Conservation (phyloP, 2,797 vertebrate species). For the Selene dorsalis region DNA sequence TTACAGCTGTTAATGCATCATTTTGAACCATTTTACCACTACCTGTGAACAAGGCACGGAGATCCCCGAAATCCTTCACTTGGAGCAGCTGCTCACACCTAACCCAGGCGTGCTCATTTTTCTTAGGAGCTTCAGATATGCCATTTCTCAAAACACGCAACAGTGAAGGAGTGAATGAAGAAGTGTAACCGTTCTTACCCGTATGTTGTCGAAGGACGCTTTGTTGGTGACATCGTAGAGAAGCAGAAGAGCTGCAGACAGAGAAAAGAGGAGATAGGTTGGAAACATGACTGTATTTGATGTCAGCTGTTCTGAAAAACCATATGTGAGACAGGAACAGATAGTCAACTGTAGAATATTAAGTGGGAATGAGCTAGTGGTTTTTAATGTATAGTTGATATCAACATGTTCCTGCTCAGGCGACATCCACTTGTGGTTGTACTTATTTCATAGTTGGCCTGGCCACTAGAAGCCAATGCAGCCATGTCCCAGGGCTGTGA, state of each 20-base stretch:
- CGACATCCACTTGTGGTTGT: no score
- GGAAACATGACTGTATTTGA: background rate
- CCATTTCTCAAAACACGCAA: background rate
- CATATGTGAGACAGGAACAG: no score
- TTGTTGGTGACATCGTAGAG: constrained; percentile 95
- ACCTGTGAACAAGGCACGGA: background rate
- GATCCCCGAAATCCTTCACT: background rate
- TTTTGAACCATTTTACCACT: background rate
- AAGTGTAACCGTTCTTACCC: constrained; percentile 77
- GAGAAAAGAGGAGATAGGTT: constrained; percentile 9
- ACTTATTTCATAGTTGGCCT: no score
- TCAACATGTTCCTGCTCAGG: no score
- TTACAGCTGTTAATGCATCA: background rate
- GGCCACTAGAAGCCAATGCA: no score
- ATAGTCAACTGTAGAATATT: no score
- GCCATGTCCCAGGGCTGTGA: no score
- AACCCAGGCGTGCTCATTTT: no score
- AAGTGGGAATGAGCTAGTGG: no score
- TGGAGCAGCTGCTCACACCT: background rate
- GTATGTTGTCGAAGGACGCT: constrained; percentile 94
- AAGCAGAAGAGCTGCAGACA: constrained; percentile 89
- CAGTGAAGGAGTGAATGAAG: background rate
- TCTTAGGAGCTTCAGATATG: no score
- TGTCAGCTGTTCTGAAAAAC: background rate
- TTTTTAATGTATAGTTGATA: no score